phyloP scores from a whole-genome alignment of 2,113 vertebrate genomes.

The Odocoileus virginianus region DNA sequence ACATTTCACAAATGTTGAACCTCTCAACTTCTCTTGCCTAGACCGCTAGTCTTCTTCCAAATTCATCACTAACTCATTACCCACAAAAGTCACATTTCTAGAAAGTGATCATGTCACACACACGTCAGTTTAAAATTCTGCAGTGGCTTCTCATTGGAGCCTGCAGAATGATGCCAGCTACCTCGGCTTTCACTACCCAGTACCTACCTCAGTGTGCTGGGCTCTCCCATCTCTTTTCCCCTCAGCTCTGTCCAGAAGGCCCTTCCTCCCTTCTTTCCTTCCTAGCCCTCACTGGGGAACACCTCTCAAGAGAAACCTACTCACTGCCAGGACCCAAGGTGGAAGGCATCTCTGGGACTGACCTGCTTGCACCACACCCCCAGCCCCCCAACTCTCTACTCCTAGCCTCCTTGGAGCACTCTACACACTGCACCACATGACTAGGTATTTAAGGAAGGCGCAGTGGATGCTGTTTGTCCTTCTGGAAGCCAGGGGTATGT shows the following conservation, averaged over 20 bases:
- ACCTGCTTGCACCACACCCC: background rate
- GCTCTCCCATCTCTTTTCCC: background rate
- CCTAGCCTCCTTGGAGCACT: background rate
- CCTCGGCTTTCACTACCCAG: rapidly evolving
- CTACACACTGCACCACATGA: too few species aligned
- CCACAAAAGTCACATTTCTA: background rate
- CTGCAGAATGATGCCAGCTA: background rate
- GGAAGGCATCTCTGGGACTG: background rate
- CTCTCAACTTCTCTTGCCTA: background rate
- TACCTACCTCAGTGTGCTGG: background rate
- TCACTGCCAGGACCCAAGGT: background rate
- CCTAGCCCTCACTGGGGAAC: background rate
- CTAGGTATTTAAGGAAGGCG: background rate
- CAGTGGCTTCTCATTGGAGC: background rate
- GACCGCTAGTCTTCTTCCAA: background rate
- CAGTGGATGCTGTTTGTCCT: background rate
- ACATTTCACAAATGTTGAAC: too few species aligned
- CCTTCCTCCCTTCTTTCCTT: background rate
- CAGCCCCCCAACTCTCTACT: background rate
- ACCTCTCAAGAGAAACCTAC: background rate
- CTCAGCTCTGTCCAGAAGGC: background rate
- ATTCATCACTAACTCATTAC: background rate
- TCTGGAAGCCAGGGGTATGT: background rate
- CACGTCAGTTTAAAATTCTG: background rate
- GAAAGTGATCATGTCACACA: background rate